Evolutionary conservation across 2,888 invertebrate species (phyloP), one percentile per base, ranked within the genome.

Genomic region (Volucella inflata): DNA sequence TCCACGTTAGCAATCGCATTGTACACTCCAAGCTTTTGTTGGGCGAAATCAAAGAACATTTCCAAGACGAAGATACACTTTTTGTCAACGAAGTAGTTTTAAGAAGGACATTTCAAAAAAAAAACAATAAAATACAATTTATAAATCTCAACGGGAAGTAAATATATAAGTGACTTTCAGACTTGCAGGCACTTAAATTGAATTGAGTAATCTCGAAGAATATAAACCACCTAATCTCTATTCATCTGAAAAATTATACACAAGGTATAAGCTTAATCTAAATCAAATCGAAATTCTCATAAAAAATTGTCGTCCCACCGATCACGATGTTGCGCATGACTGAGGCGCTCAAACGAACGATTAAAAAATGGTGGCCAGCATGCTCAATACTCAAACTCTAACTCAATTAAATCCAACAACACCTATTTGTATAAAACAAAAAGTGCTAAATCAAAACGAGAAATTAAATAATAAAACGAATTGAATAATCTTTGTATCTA

Each of bases 401-500:
- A 30, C 30, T 30, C 30, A 30, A 30, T 30, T 30, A 30, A 30
- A 30, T 6, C 4, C 30, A 30, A 30, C 30, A 30, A 30, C 30
- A 30, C 30, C 30, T 30, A 30, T 30, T 30, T 6, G 30, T 30
- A 16, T 48, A 40, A 14, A 10, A n/a, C n/a, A 8, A 44, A 48
- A 10, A 16, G 57, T 36, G 57, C 42, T 50, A 59, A 67, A 65
- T 70, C 50, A 48, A 70, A 75, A 70, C 74, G 59, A 71, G 84
- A 71, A 70, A 65, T 46, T 40, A 71, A 51, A 75, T 17, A 62
- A 70, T 44, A 70, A 65, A 40, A 64, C 46, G 36, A 74, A 75
- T 74, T 70, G 70, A 84, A 70, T 84, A 75, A 78, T 75, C 70
- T 30, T 30, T 30, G 30, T 30, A 30, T 30, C 30, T 30, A 6